Base-by-base conservation (phyloP, 2,113 vertebrate species). In the Gopherus flavomarginatus region DNA sequence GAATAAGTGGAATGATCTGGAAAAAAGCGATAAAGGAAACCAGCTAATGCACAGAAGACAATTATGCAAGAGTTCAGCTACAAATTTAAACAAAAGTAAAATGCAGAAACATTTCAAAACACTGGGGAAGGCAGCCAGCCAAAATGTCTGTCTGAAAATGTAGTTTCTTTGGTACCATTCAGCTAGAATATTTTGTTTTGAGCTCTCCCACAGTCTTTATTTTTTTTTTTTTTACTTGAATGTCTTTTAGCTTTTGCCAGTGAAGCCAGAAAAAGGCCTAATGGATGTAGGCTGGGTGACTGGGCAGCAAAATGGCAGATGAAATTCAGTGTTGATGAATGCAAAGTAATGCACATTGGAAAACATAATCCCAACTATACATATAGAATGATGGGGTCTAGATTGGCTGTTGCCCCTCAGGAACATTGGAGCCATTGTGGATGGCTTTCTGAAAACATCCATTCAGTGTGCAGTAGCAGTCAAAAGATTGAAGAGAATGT, bases 81-180 rank as follows among this genome's bases (percentile, higher is more conserved):
- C 75, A 91, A 79, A 95, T 44, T 21, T 79, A 57, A 90, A 85
- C 26, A 78, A 80, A 53, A 91, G 6, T 5, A 87, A 92, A 93
- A 87, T 44, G 22, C 11, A 78, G 86, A 93, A 92, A 11, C 35
- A 89, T 11, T 87, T 91, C 79, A 90, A 85, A 93, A 83, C n/a
- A 57, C 17, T 81, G 75, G 59, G 86, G 38, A 53, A 94, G 93
- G 57, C 7, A 83, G 59, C 42, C 47, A 96, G 90, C 35, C 84
- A 90, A 95, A 96, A 95, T 11, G 56, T 77, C 89, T 81, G 31
- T 87, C 49, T 90, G 86, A 72, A 93, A 95, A 92, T 69, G 47
- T 24, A 87, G 10, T 56, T 85, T 96, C 57, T 12, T 82, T 84
- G 49, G 42, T 95, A 38, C 12, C 87, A 54, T 50, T 81, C 0